Percentiles rank a stretch among this genome's conserved stretches.
phyloP scores from a whole-genome alignment of 2,797 vertebrate species.

The Tokudaia muenninki region DNA sequence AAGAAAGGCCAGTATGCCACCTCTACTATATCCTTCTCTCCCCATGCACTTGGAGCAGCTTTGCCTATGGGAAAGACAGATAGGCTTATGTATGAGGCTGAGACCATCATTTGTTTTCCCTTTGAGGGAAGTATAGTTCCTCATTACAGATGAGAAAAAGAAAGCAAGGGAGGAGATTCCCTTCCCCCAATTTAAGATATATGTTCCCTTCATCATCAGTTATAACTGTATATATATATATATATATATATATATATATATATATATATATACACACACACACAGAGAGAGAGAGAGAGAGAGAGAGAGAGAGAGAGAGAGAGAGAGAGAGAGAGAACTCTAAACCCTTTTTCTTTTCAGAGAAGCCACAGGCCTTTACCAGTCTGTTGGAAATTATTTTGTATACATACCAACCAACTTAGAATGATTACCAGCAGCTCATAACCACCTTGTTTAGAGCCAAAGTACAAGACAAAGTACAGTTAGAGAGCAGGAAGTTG shows the following conservation, averaged over 20 bases:
- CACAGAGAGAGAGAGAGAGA: no score
- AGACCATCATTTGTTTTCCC: neutral
- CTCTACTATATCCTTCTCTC: neutral
- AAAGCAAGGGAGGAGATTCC: neutral
- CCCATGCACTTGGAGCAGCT: neutral
- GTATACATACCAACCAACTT: neutral
- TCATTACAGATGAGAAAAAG: neutral
- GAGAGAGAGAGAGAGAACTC: neutral
- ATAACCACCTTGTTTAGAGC: neutral
- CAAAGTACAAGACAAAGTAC: neutral
- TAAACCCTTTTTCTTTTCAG: neutral
- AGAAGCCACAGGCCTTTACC: neutral
- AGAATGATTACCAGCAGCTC: neutral
- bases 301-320: no score
- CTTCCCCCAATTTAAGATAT: neutral
- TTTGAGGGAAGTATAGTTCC: neutral
- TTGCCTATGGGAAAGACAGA: neutral
- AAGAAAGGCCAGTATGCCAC: neutral
- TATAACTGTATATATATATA: no score
- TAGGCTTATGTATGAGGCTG: neutral
- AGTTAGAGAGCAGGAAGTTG: neutral
- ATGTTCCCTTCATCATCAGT: neutral
- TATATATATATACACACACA: no score
- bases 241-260: no score
- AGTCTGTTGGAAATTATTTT: neutral